A percentile compares a stretch with the other conserved stretches of the same genome.
These are phyloP conservation scores for Parochlus steinenii DNA, from an alignment of 2,888 invertebrate species.

Conservation along the genomic window DNA sequence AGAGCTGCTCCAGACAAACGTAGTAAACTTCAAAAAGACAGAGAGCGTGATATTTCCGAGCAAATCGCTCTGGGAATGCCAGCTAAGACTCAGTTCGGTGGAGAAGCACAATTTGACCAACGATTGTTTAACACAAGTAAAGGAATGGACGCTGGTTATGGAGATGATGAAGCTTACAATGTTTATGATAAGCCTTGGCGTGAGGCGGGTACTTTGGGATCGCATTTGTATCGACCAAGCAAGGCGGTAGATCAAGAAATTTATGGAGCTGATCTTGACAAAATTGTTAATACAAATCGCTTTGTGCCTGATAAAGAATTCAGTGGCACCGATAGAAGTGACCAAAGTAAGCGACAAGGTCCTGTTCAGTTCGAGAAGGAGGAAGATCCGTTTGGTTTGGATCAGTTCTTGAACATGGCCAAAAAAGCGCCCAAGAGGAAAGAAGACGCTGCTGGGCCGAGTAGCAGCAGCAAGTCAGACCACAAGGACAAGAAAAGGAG, in stretches of 20 bases:
- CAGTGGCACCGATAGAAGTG: constrained; percentile 67
- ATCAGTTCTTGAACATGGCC: constrained; percentile 94
- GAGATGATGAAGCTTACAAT: constrained; percentile 92
- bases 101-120: constrained; percentile 86
- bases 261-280: constrained; percentile 82
- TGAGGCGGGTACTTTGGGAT: constrained; percentile 66
- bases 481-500: constrained; percentile 32
- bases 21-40: constrained; percentile 70
- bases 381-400: constrained; percentile 91
- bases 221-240: constrained; percentile 79
- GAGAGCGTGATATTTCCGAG: constrained; percentile 95
- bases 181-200: constrained; percentile 99
- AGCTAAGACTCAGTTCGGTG: constrained; percentile 50
- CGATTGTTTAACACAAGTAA: constrained; percentile 85
- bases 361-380: constrained; percentile 92
- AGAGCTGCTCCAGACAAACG: constrained; percentile 90
- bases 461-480: constrained; percentile 22
- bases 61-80: constrained; percentile 96
- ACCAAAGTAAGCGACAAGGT: constrained; percentile 51
- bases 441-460: constrained; percentile 27
- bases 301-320: constrained; percentile 98
- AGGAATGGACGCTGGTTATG: constrained; percentile 83
- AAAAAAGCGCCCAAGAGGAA: constrained; percentile 61
- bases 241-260: constrained; percentile 78
- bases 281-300: constrained; percentile 74